Base-by-base conservation (phyloP, 2,113 vertebrate species). In the Ictidomys tridecemlineatus region DNA sequence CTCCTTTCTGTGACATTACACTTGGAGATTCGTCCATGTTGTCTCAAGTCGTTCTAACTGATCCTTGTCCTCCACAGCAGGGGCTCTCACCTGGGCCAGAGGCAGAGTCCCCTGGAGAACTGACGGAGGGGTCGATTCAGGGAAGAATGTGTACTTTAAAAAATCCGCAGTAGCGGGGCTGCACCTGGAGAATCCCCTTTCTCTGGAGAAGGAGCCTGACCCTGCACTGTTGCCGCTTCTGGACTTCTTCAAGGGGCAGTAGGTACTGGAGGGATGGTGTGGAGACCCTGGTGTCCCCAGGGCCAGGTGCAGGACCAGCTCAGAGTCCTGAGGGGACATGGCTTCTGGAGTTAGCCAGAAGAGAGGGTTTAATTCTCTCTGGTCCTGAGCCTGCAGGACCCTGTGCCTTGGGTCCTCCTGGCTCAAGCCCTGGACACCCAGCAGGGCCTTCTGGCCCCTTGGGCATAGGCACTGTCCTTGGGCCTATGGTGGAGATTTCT, bases 11-110 rank as follows among this genome's bases (percentile, higher is more conserved):
- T 2, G 11, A 26, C 14, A 6, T 45, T 1, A 16, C 1, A 8
- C 74, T 56, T 5, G 13, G 69, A 48, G 51, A 17, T 10, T 26
- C 4, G 0, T 5, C 45, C 17, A 18, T 0, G 0, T 24, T 45
- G 22, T 16, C 2, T 18, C 10, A 1, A 4, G 1, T 89, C 32
- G 26, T 67, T 1, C 1, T 2, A 11, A 4, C 8, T 30, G 32
- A 28, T 39, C 48, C 69, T 83, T 84, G 1, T 0, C 4, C 28
- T 65, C n/a, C 14, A 26, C 20, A n/a, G 18, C 9, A 13, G n/a
- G 34, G 83, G 20, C 30, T 45, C 51, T 89, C n/a, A 32, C 0
- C 9, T 4, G 30, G 30, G 0, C 3, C 1, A 20, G 51, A 14
- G 48, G 48, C 20, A 4, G 87, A 53, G 2, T 70, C 37, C 30